phyloP scores from a whole-genome alignment of 2,888 invertebrate genomes.

The Acrobasis repandana region DNA sequence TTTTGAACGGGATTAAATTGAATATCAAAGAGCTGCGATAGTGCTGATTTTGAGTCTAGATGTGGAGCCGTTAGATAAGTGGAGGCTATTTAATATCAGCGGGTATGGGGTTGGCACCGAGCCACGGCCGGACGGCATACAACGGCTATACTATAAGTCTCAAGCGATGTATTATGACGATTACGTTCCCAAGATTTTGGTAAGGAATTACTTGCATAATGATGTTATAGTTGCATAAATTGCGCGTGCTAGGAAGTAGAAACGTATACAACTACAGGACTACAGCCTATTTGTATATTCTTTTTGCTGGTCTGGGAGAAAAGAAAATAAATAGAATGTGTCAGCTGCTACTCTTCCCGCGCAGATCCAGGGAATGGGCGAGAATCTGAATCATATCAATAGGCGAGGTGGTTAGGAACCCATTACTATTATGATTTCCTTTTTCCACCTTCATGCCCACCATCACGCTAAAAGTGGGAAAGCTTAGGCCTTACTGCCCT shows the following conservation, averaged over 20 bases:
- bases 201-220: neutral
- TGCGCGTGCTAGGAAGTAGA: neutral
- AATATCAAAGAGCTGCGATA: constrained; percentile 57
- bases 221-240: neutral
- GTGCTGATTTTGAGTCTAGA: constrained; percentile 60
- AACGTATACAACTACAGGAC: too few species aligned
- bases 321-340: too few species aligned
- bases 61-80: constrained; percentile 63
- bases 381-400: too few species aligned
- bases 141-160: constrained; percentile 38
- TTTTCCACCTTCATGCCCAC: too few species aligned
- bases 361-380: too few species aligned
- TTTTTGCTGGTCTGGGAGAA: too few species aligned
- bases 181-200: constrained; percentile 1
- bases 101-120: constrained; percentile 51
- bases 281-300: too few species aligned
- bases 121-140: constrained; percentile 48
- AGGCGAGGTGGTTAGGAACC: too few species aligned
- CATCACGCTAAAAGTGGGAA: too few species aligned
- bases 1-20: constrained; percentile 53
- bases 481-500: too few species aligned
- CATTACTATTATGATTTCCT: too few species aligned
- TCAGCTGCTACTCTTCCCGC: too few species aligned
- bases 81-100: constrained; percentile 68
- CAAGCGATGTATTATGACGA: constrained; percentile 24